Conservation (phyloP, 2,888 invertebrate species). For the Caprella mutica region DNA sequence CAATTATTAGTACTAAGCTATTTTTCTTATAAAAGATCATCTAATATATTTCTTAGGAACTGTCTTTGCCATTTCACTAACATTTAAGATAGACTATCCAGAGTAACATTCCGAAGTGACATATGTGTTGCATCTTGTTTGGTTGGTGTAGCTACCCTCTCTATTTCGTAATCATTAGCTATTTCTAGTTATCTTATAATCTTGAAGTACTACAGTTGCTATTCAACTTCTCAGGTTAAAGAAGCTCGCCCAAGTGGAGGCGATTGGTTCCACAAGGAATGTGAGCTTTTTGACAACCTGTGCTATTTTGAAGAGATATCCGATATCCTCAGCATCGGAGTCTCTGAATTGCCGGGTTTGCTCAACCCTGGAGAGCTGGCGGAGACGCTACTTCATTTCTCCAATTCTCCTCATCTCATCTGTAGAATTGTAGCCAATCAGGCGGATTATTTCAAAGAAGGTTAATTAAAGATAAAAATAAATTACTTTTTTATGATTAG, state of each 20-base stretch:
- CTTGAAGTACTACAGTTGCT: too few species aligned
- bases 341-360: slow-evolving; percentile 81
- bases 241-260: slow-evolving; percentile 41
- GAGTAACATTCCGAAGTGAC: too few species aligned
- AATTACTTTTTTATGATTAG: not conserved
- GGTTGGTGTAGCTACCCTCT: too few species aligned
- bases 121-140: too few species aligned
- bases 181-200: too few species aligned
- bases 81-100: too few species aligned
- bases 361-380: slow-evolving; percentile 47
- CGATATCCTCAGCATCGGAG: slow-evolving; percentile 83
- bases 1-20: too few species aligned
- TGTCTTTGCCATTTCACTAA: too few species aligned
- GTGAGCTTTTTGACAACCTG: slow-evolving; percentile 86
- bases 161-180: too few species aligned
- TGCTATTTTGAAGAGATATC: slow-evolving; percentile 91
- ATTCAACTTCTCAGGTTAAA: slow-evolving; percentile 39
- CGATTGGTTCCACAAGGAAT: slow-evolving; percentile 44
- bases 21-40: too few species aligned
- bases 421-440: slow-evolving; percentile 87
- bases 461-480: slow-evolving; percentile 41
- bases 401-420: slow-evolving; percentile 77
- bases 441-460: slow-evolving; percentile 84
- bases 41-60: too few species aligned
- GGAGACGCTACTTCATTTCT: slow-evolving; percentile 77